A percentile compares a stretch with the other conserved stretches of the same genome.
phyloP scores from a whole-genome alignment of 2,888 invertebrate genomes.

The Margaritifera margaritifera region DNA sequence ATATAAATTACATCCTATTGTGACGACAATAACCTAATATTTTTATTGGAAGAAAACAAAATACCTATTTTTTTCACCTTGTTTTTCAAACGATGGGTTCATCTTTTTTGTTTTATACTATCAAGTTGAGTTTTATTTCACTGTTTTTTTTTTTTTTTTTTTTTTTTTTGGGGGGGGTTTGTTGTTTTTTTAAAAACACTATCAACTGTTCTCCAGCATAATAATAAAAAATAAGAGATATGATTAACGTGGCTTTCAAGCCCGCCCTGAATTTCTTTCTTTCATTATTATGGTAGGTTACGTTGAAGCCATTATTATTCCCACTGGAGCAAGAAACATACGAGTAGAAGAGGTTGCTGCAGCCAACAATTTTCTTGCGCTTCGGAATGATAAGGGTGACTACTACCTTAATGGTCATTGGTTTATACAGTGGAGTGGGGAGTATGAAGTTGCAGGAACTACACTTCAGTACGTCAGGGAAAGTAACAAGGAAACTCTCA shows the following conservation, averaged over 20 bases:
- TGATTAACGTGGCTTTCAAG: too few relatives aligned
- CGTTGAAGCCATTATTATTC: conserved; percentile 80
- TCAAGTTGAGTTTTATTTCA: too few relatives aligned
- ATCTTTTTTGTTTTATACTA: too few relatives aligned
- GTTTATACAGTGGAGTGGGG: conserved; percentile 81
- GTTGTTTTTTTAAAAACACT: neutral
- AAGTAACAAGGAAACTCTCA: conserved; percentile 85
- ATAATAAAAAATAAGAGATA: neutral
- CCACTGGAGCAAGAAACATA: conserved; percentile 86
- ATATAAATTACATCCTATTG: too few relatives aligned
- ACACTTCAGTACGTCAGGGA: conserved; percentile 84
- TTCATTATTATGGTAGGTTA: conserved; percentile 75
- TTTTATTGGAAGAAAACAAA: too few relatives aligned
- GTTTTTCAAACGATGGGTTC: too few relatives aligned
- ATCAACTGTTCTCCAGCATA: neutral
- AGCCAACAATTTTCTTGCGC: conserved; percentile 86
- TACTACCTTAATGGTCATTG: conserved; percentile 87
- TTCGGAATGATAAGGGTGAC: conserved; percentile 80
- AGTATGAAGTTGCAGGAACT: conserved; percentile 87
- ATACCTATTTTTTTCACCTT: too few relatives aligned
- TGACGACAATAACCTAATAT: too few relatives aligned
- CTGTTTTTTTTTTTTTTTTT: neutral
- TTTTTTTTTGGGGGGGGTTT: neutral
- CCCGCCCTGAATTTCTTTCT: too few relatives aligned
- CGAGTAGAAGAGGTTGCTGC: conserved; percentile 83